These are phyloP conservation scores for Catocala fraxini DNA, from an alignment of 2,888 invertebrate species.

Conservation along the genomic window DNA sequence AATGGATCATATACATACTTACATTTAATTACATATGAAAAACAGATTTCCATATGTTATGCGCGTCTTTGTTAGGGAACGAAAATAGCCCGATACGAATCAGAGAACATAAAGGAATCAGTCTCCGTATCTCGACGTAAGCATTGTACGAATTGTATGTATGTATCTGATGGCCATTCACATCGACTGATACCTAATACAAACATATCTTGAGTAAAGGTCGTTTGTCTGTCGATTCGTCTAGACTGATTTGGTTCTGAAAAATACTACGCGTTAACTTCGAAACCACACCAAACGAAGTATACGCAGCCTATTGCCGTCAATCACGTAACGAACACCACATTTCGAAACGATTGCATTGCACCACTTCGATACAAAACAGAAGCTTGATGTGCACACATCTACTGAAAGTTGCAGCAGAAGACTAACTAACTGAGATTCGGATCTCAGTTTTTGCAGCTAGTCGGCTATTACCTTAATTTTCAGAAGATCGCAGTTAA, in stretches of 20 bases:
- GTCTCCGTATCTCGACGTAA: background rate
- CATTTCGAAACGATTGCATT: too few relatives aligned
- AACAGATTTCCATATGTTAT: background rate
- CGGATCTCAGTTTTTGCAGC: too few relatives aligned
- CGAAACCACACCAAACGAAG: too few relatives aligned
- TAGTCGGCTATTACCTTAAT: too few relatives aligned
- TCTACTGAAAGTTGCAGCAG: too few relatives aligned
- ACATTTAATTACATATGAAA: background rate
- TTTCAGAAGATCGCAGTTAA: too few relatives aligned
- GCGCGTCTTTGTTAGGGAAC: background rate
- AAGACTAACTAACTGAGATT: too few relatives aligned
- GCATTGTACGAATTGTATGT: background rate
- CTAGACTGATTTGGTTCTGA: background rate
- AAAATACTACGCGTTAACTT: background rate
- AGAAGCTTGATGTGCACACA: too few relatives aligned
- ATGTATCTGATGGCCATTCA: slow-evolving; percentile 7
- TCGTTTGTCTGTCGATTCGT: background rate
- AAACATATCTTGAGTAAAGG: slow-evolving; percentile 1
- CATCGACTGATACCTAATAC: background rate
- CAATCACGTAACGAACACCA: too few relatives aligned
- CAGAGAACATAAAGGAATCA: background rate
- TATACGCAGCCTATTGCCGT: too few relatives aligned
- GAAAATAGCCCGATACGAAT: slow-evolving; percentile 1
- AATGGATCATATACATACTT: too few relatives aligned
- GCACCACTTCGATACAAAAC: too few relatives aligned